Base-by-base conservation (phyloP, 2,113 vertebrate genomes). In the Alligator mississippiensis region DNA sequence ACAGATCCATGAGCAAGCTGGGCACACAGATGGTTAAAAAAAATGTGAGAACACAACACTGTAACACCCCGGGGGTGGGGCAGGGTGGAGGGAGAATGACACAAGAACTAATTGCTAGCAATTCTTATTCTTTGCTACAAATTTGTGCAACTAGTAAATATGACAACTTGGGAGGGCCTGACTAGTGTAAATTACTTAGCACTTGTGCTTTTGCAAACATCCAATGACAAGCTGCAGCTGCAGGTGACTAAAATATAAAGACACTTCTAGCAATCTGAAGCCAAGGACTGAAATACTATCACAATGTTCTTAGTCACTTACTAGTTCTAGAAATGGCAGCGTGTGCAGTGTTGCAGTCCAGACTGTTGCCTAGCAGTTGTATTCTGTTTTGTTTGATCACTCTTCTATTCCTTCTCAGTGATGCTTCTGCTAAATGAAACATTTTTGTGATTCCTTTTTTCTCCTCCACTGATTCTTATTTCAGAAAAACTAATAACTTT, bases 321-420 rank as follows among this genome's bases (percentile, higher is more conserved):
- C 30, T 85, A 80, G 84, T 90, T 80, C 81, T 22, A 59, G 61
- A 80, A 84, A 70, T 84, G 15, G 74, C 77, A 77, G 77, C 9
- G 0, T 1, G 0, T 1, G 1, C 38, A 0, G 0, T 60, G 68
- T 83, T 9, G 11, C 86, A 79, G 27, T 80, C 77, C 64, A 59
- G n/a, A 25, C 59, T 0, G 64, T 92, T 94, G 91, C 92, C 87
- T 95, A 85, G 95, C 82, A 6, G 24, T 85, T 13, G 1, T 5
- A 34, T 82, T 93, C 74, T 82, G 76, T 92, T 95, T 75, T 92
- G 91, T 92, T 91, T 90, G 68, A n/a, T 76, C 30, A 34, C 57
- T 61, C 9, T 3, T 27, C 47, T 47, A 47, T 54, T 87, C 11
- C 0, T 6, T 25, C 75, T 86, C 58, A 7, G 57, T 85, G 38